Base-by-base conservation (phyloP, 2,797 vertebrate species). In the Enteromius anoplus region DNA sequence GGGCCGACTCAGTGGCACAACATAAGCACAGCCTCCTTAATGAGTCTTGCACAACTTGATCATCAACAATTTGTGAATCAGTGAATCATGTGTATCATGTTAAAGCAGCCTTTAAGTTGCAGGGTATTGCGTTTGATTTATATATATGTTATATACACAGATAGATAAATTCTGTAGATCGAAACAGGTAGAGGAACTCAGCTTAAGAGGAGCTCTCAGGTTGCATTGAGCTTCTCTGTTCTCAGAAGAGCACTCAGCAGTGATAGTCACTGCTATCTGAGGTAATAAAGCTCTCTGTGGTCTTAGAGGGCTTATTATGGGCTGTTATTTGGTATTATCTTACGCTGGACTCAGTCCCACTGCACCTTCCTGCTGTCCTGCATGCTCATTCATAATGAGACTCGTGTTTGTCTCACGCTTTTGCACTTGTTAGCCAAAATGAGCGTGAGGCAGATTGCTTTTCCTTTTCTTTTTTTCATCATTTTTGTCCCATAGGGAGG, bases 361-460 rank as follows among this genome's bases (percentile, higher is more conserved):
- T 32, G 77, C 42, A 80, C 32, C 71, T 75, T 70, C 37, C 51
- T 40, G 12, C 53, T 40, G 26, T 78, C 72, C 42, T 72, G 37
- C 15, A 17, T 60, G n/a, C 21, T 23, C 14, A 19, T 49, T 62
- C 2, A 49, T 78, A 83, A 71, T 71, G 49, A 62, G 81, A 14
- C 51, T 42, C 10, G n/a, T 80, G 55, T 78, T 82, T 72, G 47
- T 84, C 55, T 80, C 45, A 2, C 42, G 53, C 78, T 77, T 83
- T 83, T 83, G 53, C 23, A 77, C 85, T 58, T 84, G 71, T 84
- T 76, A 17, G 29, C 40, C 64, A 69, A 53, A 82, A 71, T 70
- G 53, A 71, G 51, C 47, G 15, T 26, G 64, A 69, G 51, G 53
- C 40, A 55, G 29, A 72, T 81, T 19, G 32, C 45, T 34, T 42